phyloP scores from a whole-genome alignment of 2,113 vertebrate species.

The Rhombomys opimus region DNA sequence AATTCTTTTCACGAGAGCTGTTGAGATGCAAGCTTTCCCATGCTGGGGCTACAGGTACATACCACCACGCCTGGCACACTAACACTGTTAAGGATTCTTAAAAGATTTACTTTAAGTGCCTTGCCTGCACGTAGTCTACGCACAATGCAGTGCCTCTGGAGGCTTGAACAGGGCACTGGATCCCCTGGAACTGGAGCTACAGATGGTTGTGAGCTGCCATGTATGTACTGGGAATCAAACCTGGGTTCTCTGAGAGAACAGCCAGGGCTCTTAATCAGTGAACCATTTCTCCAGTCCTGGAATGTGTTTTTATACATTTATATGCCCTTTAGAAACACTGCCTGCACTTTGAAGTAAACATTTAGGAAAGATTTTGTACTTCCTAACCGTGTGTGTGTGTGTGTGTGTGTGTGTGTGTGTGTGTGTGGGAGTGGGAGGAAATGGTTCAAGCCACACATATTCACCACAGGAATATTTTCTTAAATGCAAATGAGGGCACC shows the following conservation, averaged over 20 bases:
- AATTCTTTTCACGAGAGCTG: neutral
- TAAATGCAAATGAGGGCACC: neutral
- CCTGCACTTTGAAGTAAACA: constrained; percentile 27
- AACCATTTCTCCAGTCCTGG: neutral
- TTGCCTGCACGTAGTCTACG: neutral
- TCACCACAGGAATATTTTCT: neutral
- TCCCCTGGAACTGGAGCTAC: neutral
- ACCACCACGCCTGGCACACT: neutral
- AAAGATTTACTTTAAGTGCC: no score
- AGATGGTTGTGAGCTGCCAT: neutral
- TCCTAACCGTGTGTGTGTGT: neutral
- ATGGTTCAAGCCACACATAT: neutral
- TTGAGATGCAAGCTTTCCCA: neutral
- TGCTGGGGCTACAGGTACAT: neutral
- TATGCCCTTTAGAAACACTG: neutral
- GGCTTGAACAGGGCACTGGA: neutral
- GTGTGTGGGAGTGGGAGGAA: neutral
- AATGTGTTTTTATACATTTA: neutral
- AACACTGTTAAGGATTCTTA: neutral
- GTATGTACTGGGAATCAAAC: neutral
- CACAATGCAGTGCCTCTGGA: no score
- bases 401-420: neutral
- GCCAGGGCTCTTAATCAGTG: neutral
- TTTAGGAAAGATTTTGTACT: neutral
- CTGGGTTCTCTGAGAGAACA: neutral